Evolutionary conservation across 2,888 invertebrate species (phyloP).

Genomic region (Lycocerus yunnanus): DNA sequence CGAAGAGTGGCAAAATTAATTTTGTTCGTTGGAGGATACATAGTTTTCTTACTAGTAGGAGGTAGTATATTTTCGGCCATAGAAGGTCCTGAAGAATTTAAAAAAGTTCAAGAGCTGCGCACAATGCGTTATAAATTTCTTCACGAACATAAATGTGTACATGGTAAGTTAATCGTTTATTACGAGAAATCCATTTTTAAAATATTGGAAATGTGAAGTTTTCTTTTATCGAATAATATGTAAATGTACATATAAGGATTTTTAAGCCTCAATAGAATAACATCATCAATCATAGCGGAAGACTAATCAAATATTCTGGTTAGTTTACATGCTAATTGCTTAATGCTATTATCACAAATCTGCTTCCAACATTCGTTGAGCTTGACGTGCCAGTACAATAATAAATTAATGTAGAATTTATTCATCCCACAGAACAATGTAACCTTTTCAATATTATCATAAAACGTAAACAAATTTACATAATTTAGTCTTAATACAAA

Average conservation of each 20-base stretch:
- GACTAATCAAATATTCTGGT: background rate
- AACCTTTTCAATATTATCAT: background rate
- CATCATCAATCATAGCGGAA: background rate
- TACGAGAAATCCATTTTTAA: background rate
- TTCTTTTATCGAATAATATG: background rate
- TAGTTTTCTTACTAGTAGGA: conserved; percentile 69
- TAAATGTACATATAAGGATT: background rate
- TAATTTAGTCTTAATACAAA: background rate
- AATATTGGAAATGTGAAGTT: background rate
- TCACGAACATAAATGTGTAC: conserved; percentile 64
- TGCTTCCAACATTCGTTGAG: background rate
- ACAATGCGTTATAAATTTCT: conserved; percentile 65
- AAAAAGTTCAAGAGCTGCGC: conserved; percentile 61
- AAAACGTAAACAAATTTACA: background rate
- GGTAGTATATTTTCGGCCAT: conserved; percentile 80
- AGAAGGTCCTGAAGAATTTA: conserved; percentile 72
- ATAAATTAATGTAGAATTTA: background rate
- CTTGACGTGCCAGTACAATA: background rate
- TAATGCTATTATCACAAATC: background rate
- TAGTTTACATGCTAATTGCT: background rate
- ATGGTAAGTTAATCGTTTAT: conserved; percentile 61
- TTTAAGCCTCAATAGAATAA: background rate
- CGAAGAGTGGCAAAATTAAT: conserved; percentile 50
- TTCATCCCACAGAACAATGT: background rate
- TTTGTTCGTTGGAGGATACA: conserved; percentile 54